Base-by-base conservation (phyloP, 2,888 invertebrate genomes). In the Erebia epiphron region DNA sequence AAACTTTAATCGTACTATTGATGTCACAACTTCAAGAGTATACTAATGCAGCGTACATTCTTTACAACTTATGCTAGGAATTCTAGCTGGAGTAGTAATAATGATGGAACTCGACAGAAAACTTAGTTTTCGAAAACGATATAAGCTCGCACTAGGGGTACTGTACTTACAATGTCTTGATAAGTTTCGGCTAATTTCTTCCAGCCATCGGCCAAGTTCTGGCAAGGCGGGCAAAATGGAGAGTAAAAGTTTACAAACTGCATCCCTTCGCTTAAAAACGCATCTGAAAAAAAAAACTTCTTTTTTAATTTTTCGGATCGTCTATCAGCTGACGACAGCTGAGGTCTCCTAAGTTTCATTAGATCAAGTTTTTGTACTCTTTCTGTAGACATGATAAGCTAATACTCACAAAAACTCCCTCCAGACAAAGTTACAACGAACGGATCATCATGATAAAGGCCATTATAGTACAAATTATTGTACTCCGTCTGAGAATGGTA, bases 191-290 rank as follows among this genome's bases (percentile, higher is more conserved):
- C 97, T 72, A 98, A 85, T 81, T 95, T 95, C 70, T 97, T 94
- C 98, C 98, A 98, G 86, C 95, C 94, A 10, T 97, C 97, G 2
- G 97, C 97, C 77, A 98, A 90, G 75, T 95, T 95, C 84, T 98
- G 97, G 82, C 98, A 98, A 77, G 98, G 98, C 21, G 96, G 96
- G 82, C 98, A 98, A 83, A 96, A 95, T 2, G 98, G 96, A 0
- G 97, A 97, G 88, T 98, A 98, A 85, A 97, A 98, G 88, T 98
- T 98, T 72, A 98, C 94, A 84, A 98, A 97, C 96, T 98, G 96
- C 46, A 96, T 94, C 73, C 96, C 96, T 67, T 95, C 95, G 49
- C 94, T 94, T 64, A 96, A 93, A 78, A 88, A 92, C 75, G 80
- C 85, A 74, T 88, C 94, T 94, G 88, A 70, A 87, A 85, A 43